phyloP scores from a whole-genome alignment of 2,797 vertebrate species.

The Selene dorsalis region DNA sequence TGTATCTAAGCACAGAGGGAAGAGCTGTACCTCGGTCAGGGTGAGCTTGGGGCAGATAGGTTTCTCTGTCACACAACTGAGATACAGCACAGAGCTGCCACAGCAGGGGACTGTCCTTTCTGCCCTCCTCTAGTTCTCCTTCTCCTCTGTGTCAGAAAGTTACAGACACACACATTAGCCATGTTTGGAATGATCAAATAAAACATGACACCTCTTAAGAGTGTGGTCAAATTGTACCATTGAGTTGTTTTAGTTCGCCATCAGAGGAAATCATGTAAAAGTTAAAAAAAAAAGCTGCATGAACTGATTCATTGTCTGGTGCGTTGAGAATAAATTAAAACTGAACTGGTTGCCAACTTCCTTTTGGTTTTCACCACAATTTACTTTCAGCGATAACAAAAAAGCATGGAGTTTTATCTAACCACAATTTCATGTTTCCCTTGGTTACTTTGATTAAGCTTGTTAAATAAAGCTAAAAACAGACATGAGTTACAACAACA shows the following conservation, averaged over 20 bases:
- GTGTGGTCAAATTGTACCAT: background rate
- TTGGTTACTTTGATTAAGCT: background rate
- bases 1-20: constrained; percentile 16
- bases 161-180: background rate
- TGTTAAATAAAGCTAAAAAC: background rate
- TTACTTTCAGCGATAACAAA: background rate
- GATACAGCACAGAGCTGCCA: constrained; percentile 44
- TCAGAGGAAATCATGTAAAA: background rate
- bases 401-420: background rate
- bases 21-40: constrained; percentile 52
- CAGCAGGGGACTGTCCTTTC: constrained; percentile 28
- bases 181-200: constrained; percentile 4
- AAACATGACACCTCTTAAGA: constrained; percentile 10
- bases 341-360: background rate
- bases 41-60: constrained; percentile 55
- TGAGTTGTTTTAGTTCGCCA: constrained; percentile 7
- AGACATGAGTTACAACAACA: background rate
- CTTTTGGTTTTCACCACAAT: background rate
- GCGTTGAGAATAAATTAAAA: background rate
- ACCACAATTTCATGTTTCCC: background rate
- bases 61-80: constrained; percentile 43
- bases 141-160: background rate
- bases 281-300: constrained; percentile 4
- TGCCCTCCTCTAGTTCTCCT: constrained; percentile 6
- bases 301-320: background rate